Percentiles rank a stretch among this genome's conserved stretches.
These are phyloP conservation scores for Brachyhypopomus occidentalis DNA, from an alignment of 2,113 vertebrate species.

Conservation along the genomic window DNA sequence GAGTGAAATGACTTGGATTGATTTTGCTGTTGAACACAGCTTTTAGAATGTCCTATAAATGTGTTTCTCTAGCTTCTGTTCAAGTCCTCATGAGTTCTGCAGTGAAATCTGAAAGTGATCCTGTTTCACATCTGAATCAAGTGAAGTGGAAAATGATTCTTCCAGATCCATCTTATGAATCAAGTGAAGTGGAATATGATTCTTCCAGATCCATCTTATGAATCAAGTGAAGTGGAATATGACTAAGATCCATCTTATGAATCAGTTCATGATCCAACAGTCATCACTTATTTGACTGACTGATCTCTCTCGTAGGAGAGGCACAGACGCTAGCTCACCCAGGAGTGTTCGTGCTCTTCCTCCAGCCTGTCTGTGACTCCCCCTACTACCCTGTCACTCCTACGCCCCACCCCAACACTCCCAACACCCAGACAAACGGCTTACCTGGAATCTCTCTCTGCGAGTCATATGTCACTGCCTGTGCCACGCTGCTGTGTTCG, in stretches of 20 bases:
- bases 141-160: too few relatives aligned
- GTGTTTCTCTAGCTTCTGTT: neutral
- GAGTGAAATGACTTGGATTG: neutral
- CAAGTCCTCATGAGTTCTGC: neutral
- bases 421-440: conserved; percentile 16
- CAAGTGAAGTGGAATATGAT: neutral
- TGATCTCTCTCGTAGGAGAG: neutral
- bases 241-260: too few relatives aligned
- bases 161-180: neutral
- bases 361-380: neutral
- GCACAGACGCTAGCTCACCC: neutral
- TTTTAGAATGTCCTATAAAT: neutral
- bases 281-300: neutral
- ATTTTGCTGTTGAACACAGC: neutral
- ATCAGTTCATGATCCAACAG: neutral
- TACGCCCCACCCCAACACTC: neutral
- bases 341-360: neutral
- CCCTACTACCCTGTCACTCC: neutral
- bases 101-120: neutral
- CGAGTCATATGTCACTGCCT: conserved; percentile 33
- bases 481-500: conserved; percentile 26
- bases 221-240: too few relatives aligned
- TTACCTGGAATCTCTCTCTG: conserved; percentile 45
- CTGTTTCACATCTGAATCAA: neutral
- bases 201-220: neutral